Base-by-base conservation (phyloP, 2,113 vertebrate genomes). In the Piaya cayana region DNA sequence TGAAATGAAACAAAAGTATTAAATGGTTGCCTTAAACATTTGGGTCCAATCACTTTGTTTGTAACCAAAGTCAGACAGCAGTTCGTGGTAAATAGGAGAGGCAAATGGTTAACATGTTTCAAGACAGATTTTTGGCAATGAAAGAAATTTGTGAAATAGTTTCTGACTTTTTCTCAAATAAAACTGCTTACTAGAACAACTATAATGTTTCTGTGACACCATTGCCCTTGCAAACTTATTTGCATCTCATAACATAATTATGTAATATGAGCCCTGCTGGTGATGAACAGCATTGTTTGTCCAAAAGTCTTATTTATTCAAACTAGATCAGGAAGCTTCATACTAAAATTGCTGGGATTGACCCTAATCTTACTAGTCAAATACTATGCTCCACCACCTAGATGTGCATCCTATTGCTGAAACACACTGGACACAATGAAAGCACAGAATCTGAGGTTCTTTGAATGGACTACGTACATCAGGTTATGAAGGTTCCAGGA, bases 31-130 rank as follows among this genome's bases (percentile, higher is more conserved):
- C 39, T 89, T 91, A 78, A 83, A 97, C 29, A 72, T 92, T 96
- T 96, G 95, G 87, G 89, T 95, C 34, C 4, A 72, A 34, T 91
- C 37, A 63, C 25, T 64, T 65, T 30, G 29, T 25, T 86, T 74
- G 75, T 96, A 95, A 95, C 64, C 1, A 5, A 95, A 96, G 64
- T 65, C 89, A 94, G 91, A 87, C 59, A 96, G 60, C 45, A 53
- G 20, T 91, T 95, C 64, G 88, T 3, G 1, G 87, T 93, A 89
- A 89, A 90, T 82, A 88, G 25, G 67, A 95, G 80, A 94, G 50
- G 18, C 75, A 95, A 97, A 93, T 92, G 91, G 65, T 95, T 96
- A 94, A 93, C 90, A 91, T 60, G 94, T 93, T 97, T 96, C 91
- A 76, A 87, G 91, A 95, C 64, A 91, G 21, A 82, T 94, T 97